Evolutionary conservation across 1,140 invertebrate genomes (phyloP).

Genomic region (Drosophila insularis): DNA sequence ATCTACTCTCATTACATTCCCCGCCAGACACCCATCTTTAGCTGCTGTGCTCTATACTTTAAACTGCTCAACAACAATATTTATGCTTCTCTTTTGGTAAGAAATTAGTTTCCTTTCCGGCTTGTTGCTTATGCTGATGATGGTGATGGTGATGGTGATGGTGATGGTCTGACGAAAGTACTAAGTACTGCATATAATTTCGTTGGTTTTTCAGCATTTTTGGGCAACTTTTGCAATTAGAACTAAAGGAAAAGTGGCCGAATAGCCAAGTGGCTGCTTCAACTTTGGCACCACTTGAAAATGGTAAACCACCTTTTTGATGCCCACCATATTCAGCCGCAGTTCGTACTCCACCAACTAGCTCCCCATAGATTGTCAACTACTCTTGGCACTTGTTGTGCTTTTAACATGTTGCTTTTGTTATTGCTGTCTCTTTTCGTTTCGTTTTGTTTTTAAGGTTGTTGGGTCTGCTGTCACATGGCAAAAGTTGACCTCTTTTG

Average conservation of each 20-base stretch:
- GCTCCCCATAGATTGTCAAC: constrained; percentile 1
- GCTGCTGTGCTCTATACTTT: too few relatives aligned
- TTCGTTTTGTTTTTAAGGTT: constrained; percentile 27
- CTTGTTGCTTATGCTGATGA: background rate
- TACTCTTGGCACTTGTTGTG: constrained; percentile 39
- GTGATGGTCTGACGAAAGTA: background rate
- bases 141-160: background rate
- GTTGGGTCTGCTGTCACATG: constrained; percentile 39
- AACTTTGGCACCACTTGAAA: constrained; percentile 42
- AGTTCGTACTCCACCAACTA: constrained; percentile 5
- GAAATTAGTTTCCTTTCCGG: constrained; percentile 30
- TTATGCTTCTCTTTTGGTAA: constrained; percentile 27
- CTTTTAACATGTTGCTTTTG: constrained; percentile 55
- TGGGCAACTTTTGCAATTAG: constrained; percentile 71
- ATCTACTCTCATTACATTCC: constrained; percentile 8
- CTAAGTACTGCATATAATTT: constrained; percentile 67
- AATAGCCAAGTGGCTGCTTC: constrained; percentile 54
- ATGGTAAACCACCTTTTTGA: constrained; percentile 3
- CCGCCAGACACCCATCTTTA: too few relatives aligned
- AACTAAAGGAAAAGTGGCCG: constrained; percentile 52
- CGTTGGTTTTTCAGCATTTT: constrained; percentile 36
- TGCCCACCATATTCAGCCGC: background rate
- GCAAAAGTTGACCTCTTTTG: constrained; percentile 16
- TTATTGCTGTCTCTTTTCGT: constrained; percentile 13
- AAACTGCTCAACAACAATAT: constrained; percentile 30